Conservation (phyloP, 2,888 invertebrate genomes). For the Nomada goodeniana region DNA sequence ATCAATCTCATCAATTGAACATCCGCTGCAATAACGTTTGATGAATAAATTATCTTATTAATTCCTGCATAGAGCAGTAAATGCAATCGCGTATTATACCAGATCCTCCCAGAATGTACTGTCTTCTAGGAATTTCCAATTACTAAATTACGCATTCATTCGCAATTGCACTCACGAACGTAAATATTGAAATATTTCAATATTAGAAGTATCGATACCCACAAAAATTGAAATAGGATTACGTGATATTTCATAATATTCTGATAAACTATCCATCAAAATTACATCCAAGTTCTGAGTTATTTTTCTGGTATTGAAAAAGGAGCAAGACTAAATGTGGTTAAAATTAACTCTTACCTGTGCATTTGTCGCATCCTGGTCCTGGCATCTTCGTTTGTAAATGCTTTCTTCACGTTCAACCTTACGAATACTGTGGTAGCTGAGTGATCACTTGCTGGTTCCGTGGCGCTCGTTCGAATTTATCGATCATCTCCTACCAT, state of each 20-base stretch:
- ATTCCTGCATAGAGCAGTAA: slow-evolving; percentile 20
- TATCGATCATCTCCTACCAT: slow-evolving; percentile 80
- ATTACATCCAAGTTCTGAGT: too few relatives aligned
- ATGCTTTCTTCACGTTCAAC: slow-evolving; percentile 20
- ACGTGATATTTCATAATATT: too few relatives aligned
- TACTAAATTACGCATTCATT: slow-evolving; percentile 23
- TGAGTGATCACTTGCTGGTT: slow-evolving; percentile 67
- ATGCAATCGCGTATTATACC: not conserved
- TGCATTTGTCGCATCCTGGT: slow-evolving; percentile 81
- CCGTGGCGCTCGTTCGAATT: slow-evolving; percentile 73
- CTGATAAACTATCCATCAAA: too few relatives aligned
- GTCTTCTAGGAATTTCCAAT: not conserved
- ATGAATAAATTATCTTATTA: slow-evolving; percentile 45
- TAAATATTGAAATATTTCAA: not conserved
- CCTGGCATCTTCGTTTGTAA: slow-evolving; percentile 78
- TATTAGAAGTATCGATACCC: not conserved
- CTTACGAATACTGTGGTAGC: slow-evolving; percentile 49
- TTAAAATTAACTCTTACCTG: slow-evolving; percentile 72
- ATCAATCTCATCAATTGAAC: slow-evolving; percentile 43
- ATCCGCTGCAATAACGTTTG: slow-evolving; percentile 17
- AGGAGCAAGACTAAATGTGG: not conserved
- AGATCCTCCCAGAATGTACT: slow-evolving; percentile 13
- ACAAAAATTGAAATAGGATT: not conserved
- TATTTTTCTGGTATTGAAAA: too few relatives aligned
- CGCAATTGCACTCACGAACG: not conserved